Evolutionary conservation across 2,113 vertebrate genomes (phyloP).

Genomic region (Forbesichthys agassizii): DNA sequence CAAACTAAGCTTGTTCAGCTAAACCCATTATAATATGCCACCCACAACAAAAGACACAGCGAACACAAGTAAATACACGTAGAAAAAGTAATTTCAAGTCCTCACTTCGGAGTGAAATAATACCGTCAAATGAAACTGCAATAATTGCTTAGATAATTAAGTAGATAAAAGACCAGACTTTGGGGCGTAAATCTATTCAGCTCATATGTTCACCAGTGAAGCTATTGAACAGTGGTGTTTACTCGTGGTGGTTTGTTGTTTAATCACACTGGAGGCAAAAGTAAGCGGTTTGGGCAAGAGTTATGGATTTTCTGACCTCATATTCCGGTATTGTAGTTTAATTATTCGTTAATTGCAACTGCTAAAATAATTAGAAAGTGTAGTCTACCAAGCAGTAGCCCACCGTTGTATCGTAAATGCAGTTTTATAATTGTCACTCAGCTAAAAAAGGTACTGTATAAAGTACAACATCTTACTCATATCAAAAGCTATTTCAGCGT

Average conservation of each 20-base stretch:
- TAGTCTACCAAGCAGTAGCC: background rate
- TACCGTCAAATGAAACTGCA: slow-evolving; percentile 33
- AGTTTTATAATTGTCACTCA: background rate
- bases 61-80: slow-evolving; percentile 47
- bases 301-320: slow-evolving; percentile 48
- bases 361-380: slow-evolving; percentile 5
- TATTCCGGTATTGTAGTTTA: slow-evolving; percentile 32
- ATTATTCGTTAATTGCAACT: slow-evolving; percentile 41
- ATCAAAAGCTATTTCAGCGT: background rate
- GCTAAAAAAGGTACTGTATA: slow-evolving; percentile 5
- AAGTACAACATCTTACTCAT: background rate
- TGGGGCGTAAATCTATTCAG: slow-evolving; percentile 59
- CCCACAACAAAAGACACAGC: slow-evolving; percentile 35
- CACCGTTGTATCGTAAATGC: background rate
- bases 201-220: slow-evolving; percentile 44
- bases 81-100: slow-evolving; percentile 47
- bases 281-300: slow-evolving; percentile 35
- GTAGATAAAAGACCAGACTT: slow-evolving; percentile 51
- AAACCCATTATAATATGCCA: slow-evolving; percentile 62
- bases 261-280: background rate
- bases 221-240: slow-evolving; percentile 46
- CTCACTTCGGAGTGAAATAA: slow-evolving; percentile 51
- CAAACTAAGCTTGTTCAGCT: slow-evolving; percentile 53
- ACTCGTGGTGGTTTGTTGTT: slow-evolving; percentile 39
- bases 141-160: slow-evolving; percentile 59